These are phyloP conservation scores for Trematomus loennbergii DNA, from an alignment of 2,113 vertebrate species.

Conservation along the genomic window DNA sequence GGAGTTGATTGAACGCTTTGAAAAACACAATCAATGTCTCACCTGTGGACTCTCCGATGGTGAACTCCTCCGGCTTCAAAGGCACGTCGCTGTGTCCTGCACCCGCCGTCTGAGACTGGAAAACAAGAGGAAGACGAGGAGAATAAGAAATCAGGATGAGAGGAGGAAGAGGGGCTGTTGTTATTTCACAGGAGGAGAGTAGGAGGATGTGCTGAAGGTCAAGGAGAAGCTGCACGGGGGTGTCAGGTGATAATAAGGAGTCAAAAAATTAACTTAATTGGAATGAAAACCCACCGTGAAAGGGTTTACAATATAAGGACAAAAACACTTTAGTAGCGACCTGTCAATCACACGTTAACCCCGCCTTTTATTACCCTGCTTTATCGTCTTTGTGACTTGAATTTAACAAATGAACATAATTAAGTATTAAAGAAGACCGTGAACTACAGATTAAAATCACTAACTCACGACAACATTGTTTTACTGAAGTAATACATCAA, in stretches of 20 bases:
- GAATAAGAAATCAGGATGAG: slow-evolving; percentile 33
- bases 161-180: slow-evolving; percentile 25
- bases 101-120: slow-evolving; percentile 88
- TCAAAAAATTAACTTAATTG: too few relatives aligned
- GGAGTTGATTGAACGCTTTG: slow-evolving; percentile 52
- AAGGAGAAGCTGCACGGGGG: slow-evolving; percentile 52
- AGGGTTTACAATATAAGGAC: too few relatives aligned
- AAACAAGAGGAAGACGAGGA: slow-evolving; percentile 26
- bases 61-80: slow-evolving; percentile 91
- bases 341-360: too few relatives aligned
- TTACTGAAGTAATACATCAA: too few relatives aligned
- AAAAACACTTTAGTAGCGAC: too few relatives aligned
- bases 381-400: too few relatives aligned
- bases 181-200: slow-evolving; percentile 29
- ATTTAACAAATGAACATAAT: too few relatives aligned
- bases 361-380: too few relatives aligned
- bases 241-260: slow-evolving; percentile 34
- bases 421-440: too few relatives aligned
- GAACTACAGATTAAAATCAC: too few relatives aligned
- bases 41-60: slow-evolving; percentile 90
- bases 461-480: too few relatives aligned
- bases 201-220: slow-evolving; percentile 62
- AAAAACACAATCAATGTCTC: slow-evolving; percentile 67
- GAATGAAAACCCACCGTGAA: too few relatives aligned
- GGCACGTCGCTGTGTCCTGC: slow-evolving; percentile 87